Base-by-base conservation (phyloP, 92 coral and sea anemone species). In the Epizoanthus stellaris region DNA sequence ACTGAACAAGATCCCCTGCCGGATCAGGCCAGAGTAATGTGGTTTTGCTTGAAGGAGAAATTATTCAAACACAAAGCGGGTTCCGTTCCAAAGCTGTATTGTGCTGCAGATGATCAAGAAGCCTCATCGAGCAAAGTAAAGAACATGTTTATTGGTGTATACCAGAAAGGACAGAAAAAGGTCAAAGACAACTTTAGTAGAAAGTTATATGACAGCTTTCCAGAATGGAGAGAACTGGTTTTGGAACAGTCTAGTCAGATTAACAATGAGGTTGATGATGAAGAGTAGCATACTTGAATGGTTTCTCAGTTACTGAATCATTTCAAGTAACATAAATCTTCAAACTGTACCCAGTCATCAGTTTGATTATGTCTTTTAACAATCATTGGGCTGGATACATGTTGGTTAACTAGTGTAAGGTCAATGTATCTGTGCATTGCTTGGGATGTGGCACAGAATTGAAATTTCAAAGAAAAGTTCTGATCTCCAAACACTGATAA, bases 21-120 rank as follows among this genome's bases (percentile, higher is more conserved):
- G 15, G 67, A 62, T 62, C 67, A 62, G 67, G 67, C 25, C 67
- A 62, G 34, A 62, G 67, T 62, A 20, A 62, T 62, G 34, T 62
- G 67, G 67, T 62, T 19, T 62, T 62, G 67, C 25, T 19, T 19
- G 25, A 62, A 62, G 67, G 67, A 62, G 67, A 62, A 62, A 10
- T 19, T 62, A 36, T 62, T 62, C 67, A 25, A 19, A 10, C 67
- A 62, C 67, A 62, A 62, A 2, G 34, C 34, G 30, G 67, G 67
- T 62, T 62, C 17, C 3, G 25, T 62, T 62, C 34, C 67, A 20
- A 62, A 62, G 67, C n/a, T 62, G 67, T 62, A 62, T 62, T 62
- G n/a, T n/a, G 4, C 64, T 14, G 16, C 64, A 2, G 20, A 59
- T 59, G 34, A 62, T 62, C 67, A 62, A 62, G 67, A 19, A 62